These are phyloP conservation scores for Brachyhypopomus occidentalis DNA, from an alignment of 2,113 vertebrate genomes.

Conservation along the genomic window DNA sequence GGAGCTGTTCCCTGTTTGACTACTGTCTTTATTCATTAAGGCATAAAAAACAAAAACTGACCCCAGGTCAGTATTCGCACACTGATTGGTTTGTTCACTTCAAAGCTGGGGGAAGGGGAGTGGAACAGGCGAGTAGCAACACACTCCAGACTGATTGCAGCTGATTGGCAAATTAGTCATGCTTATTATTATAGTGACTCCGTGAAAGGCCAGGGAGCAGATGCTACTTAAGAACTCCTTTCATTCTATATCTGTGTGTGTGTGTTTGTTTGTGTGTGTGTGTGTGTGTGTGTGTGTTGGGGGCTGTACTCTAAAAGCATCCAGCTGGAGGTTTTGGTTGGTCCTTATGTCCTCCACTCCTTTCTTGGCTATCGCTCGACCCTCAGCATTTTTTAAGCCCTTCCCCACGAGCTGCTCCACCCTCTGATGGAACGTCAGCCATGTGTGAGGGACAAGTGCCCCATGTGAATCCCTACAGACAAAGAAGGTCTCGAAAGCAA, in stretches of 20 bases:
- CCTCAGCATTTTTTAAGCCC: conserved; percentile 38
- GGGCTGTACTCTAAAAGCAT: background rate
- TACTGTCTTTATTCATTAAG: background rate
- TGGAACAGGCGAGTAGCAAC: background rate
- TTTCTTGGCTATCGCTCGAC: conserved; percentile 23
- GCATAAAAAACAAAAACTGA: background rate
- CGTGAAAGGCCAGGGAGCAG: conserved; percentile 24
- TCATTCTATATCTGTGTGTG: conserved; percentile 37
- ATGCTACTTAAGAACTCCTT: conserved; percentile 31
- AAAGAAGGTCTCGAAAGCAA: conserved; percentile 31
- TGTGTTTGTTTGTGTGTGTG: conserved; percentile 25
- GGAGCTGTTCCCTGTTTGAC: background rate
- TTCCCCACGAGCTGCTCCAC: background rate
- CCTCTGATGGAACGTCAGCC: conserved; percentile 13
- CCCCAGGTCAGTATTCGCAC: background rate
- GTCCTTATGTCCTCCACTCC: background rate
- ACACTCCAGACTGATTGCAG: conserved; percentile 32
- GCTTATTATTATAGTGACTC: conserved; percentile 40
- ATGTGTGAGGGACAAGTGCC: conserved; percentile 2
- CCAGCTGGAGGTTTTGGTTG: conserved; percentile 5
- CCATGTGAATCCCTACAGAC: conserved; percentile 17
- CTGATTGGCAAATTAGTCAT: conserved; percentile 47
- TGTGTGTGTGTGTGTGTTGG: conserved; percentile 16
- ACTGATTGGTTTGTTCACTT: background rate
- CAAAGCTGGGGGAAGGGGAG: conserved; percentile 5